Conservation (phyloP, 2,113 vertebrate genomes). For the Zosterops japonicus region DNA sequence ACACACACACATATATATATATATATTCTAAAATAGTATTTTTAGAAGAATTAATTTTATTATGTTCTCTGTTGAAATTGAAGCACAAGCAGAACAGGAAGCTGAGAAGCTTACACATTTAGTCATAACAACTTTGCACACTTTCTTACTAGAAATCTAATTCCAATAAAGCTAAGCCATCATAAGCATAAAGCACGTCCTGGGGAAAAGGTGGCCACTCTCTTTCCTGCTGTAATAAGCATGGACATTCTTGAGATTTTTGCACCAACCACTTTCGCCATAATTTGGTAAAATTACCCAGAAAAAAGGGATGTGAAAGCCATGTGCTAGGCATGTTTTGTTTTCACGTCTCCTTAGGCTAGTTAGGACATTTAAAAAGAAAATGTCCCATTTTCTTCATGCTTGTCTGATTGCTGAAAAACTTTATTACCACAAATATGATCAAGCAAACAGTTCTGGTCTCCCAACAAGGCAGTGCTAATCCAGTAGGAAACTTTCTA, state of each 20-base stretch:
- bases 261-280: not conserved
- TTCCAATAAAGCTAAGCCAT: not conserved
- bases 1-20: not conserved
- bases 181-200: not conserved
- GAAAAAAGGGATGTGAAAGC: not conserved
- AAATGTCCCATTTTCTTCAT: not conserved
- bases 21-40: not conserved
- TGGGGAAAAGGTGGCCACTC: not conserved
- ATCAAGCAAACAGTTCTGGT: not conserved
- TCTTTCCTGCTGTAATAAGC: not conserved
- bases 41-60: not conserved
- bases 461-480: not conserved
- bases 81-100: not conserved
- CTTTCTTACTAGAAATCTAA: not conserved
- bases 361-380: not conserved
- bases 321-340: not conserved
- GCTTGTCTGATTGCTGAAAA: not conserved
- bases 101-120: not conserved
- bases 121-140: not conserved
- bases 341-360: not conserved
- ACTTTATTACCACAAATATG: not conserved
- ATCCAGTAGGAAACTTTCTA: not conserved
- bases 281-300: not conserved
- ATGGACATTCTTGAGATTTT: not conserved
- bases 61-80: not conserved